Conservation (phyloP, 2,113 vertebrate species). For the Microtus pennsylvanicus region DNA sequence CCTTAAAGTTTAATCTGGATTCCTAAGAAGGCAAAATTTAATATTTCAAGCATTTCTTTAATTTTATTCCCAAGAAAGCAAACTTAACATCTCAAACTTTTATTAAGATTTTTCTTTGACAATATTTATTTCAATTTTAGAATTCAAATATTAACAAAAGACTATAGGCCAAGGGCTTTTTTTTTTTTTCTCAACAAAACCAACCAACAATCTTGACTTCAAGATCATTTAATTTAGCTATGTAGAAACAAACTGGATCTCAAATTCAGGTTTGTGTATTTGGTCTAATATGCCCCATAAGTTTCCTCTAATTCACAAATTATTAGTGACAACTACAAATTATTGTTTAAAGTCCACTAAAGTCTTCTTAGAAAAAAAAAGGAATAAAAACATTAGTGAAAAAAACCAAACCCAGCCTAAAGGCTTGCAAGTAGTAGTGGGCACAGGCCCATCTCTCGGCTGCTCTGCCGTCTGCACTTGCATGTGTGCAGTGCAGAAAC, state of each 20-base stretch:
- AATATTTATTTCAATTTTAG: not conserved
- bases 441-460: not conserved
- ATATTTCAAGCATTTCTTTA: not conserved
- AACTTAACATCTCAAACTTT: not conserved
- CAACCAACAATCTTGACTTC: not conserved
- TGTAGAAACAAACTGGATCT: slow-evolving; percentile 10
- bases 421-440: not conserved
- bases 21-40: slow-evolving; percentile 21
- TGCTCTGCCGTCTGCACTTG: not conserved
- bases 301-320: slow-evolving; percentile 11
- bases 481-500: not conserved
- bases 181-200: not conserved
- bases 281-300: not conserved
- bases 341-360: not conserved
- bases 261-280: slow-evolving; percentile 50
- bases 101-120: slow-evolving; percentile 35
- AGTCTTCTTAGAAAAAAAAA: not conserved
- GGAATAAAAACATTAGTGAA: not conserved
- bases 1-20: not conserved
- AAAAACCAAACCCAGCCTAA: not conserved
- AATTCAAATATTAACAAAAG: not conserved
- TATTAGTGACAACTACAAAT: not conserved
- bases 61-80: slow-evolving; percentile 20
- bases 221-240: slow-evolving; percentile 8
- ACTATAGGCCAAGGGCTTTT: not conserved